These are phyloP conservation scores for Neoseiulus cucumeris DNA, from an alignment of 1,140 invertebrate genomes.

Conservation along the genomic window DNA sequence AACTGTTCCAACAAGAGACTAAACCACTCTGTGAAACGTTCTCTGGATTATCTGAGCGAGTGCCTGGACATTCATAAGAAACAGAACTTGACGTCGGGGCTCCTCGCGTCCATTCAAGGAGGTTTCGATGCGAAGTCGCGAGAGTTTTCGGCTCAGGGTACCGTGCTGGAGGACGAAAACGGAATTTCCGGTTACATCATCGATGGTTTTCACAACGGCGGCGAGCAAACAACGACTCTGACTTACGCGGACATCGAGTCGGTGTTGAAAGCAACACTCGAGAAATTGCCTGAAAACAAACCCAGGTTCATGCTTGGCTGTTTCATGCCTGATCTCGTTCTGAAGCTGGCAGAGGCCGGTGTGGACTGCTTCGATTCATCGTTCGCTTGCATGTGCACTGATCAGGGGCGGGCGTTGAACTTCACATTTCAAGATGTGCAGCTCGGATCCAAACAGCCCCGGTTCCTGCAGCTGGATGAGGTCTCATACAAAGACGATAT, in stretches of 20 bases:
- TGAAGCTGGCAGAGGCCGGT: slow-evolving; percentile 43
- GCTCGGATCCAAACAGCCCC: background rate
- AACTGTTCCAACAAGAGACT: slow-evolving; percentile 44
- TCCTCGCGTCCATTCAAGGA: slow-evolving; percentile 52
- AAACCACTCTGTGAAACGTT: slow-evolving; percentile 35
- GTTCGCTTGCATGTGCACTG: slow-evolving; percentile 40
- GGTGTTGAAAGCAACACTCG: slow-evolving; percentile 39
- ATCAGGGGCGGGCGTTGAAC: slow-evolving; percentile 37
- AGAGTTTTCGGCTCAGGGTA: slow-evolving; percentile 33
- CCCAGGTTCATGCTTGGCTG: slow-evolving; percentile 41
- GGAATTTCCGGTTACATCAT: slow-evolving; percentile 43
- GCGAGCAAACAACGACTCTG: slow-evolving; percentile 36
- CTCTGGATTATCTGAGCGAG: slow-evolving; percentile 20
- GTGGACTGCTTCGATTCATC: slow-evolving; percentile 64
- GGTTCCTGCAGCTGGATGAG: slow-evolving; percentile 13
- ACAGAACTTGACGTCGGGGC: slow-evolving; percentile 19
- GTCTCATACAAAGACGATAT: slow-evolving; percentile 23
- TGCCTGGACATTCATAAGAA: slow-evolving; percentile 23
- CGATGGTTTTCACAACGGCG: slow-evolving; percentile 54
- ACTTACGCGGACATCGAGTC: slow-evolving; percentile 35
- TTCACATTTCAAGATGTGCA: slow-evolving; percentile 24
- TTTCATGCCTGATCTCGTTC: slow-evolving; percentile 41
- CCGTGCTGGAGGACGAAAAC: slow-evolving; percentile 30
- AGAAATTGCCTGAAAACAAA: slow-evolving; percentile 40
- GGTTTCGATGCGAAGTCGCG: slow-evolving; percentile 38